Percentiles rank a stretch among this genome's conserved stretches.
These are phyloP conservation scores for Ceyx erithaca DNA, from an alignment of 2,797 vertebrate species.

Conservation along the genomic window DNA sequence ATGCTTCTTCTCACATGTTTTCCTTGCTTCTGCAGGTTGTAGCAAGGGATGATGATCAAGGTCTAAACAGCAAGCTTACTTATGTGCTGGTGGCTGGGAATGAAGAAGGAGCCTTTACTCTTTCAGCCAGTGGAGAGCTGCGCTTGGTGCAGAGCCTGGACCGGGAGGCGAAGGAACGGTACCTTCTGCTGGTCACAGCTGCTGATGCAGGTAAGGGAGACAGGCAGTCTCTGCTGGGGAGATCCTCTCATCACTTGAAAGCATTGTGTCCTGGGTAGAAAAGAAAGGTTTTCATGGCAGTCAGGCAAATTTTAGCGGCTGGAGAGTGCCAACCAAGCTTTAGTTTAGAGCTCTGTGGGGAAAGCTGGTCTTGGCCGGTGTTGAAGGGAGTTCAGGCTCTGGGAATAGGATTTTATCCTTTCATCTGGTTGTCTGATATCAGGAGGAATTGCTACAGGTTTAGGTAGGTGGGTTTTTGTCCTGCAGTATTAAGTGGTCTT, in stretches of 20 bases:
- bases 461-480: not conserved
- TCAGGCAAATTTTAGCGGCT: not conserved
- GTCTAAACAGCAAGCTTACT: slow-evolving; percentile 88
- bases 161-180: slow-evolving; percentile 86
- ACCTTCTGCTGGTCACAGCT: slow-evolving; percentile 88
- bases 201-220: slow-evolving; percentile 87
- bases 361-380: not conserved
- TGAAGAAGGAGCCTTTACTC: slow-evolving; percentile 86
- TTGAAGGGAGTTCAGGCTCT: not conserved
- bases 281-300: fast-evolving
- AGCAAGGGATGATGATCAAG: slow-evolving; percentile 93
- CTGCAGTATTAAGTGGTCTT: not conserved
- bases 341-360: not conserved
- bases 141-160: slow-evolving; percentile 87
- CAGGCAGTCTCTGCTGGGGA: not conserved
- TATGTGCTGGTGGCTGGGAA: slow-evolving; percentile 88
- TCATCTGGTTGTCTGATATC: not conserved
- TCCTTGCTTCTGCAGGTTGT: slow-evolving; percentile 83
- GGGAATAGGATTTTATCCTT: not conserved
- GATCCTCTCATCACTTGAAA: fast-evolving
- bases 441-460: not conserved
- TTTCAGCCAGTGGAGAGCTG: slow-evolving; percentile 89
- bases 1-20: not conserved
- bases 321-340: not conserved
- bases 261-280: fast-evolving